Evolutionary conservation across 2,888 invertebrate species (phyloP), one percentile per base, ranked within the genome.

Genomic region (Hedychridium roseum): DNA sequence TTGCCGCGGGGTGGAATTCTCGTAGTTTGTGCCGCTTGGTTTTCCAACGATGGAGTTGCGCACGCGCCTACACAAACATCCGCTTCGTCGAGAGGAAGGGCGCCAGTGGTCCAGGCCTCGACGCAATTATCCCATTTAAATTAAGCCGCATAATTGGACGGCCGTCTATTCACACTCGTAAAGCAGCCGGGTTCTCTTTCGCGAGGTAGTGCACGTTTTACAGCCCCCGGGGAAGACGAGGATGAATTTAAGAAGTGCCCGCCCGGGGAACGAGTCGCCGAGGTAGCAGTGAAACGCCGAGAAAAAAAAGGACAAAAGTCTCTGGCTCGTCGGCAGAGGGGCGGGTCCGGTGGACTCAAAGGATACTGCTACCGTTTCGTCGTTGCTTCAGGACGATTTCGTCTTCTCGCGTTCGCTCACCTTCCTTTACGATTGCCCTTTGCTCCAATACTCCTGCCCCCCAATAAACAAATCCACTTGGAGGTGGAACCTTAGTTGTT

Each of bases 81-180:
- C n/a, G n/a, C n/a, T n/a, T n/a, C n/a, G n/a, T n/a, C n/a, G n/a
- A n/a, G n/a, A n/a, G n/a, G n/a, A n/a, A n/a, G n/a, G n/a, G n/a
- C n/a, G n/a, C n/a, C n/a, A n/a, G n/a, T n/a, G n/a, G n/a, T n/a
- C n/a, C n/a, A n/a, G n/a, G n/a, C n/a, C 51, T 44, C 43, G 63
- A 71, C 67, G 75, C 74, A 76, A 76, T 76, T 76, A 76, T 76
- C 76, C 74, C 74, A 76, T 76, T 76, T 75, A 76, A 76, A 76
- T 76, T 74, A 75, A 75, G 73, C 72, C 70, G 70, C 71, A 70
- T 76, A 75, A 76, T 76, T 76, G 74, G 74, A 71, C 73, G 70
- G 65, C 65, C 65, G 71, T 76, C 74, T 75, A 76, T 76, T 76
- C 76, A 70, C 76, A 76, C 74, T 76, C 76, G 73, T 76, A 76